Conservation (phyloP, 2,797 vertebrate genomes). For the Rallus crepitans region DNA sequence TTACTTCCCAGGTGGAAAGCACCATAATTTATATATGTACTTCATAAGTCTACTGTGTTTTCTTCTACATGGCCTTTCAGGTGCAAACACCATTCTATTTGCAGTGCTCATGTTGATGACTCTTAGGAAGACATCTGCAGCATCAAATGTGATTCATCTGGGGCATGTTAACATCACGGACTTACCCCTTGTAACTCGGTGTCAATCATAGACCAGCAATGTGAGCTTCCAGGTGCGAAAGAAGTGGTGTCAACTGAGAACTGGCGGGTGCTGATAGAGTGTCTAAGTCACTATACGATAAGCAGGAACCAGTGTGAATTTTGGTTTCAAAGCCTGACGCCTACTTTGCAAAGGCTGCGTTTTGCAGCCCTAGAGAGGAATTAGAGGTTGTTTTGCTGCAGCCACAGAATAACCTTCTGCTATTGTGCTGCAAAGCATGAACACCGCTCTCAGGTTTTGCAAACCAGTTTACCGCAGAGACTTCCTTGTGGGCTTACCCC, state of each 20-base stretch:
- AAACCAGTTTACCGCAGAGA: background rate
- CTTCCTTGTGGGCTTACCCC: background rate
- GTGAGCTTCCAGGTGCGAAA: slow-evolving; percentile 26
- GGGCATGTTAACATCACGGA: background rate
- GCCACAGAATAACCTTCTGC: background rate
- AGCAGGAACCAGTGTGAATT: background rate
- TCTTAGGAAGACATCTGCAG: background rate
- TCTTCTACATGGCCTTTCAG: background rate
- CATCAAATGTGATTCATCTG: background rate
- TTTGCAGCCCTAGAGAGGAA: slow-evolving; percentile 4
- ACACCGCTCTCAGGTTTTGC: background rate
- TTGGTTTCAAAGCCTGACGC: background rate
- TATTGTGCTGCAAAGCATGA: background rate
- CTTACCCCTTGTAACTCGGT: background rate
- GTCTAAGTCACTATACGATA: background rate
- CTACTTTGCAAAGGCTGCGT: background rate
- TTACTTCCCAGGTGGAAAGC: background rate
- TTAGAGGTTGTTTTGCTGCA: slow-evolving; percentile 11
- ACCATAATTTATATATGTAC: background rate
- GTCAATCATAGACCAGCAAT: background rate
- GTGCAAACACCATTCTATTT: background rate
- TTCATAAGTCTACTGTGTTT: background rate
- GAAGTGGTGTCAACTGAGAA: slow-evolving; percentile 7
- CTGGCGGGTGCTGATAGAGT: background rate
- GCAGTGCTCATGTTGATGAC: background rate